A percentile compares a stretch with the other conserved stretches of the same genome.
Evolutionary conservation across 2,113 vertebrate species (phyloP).

Genomic region (Ginglymostoma cirratum): DNA sequence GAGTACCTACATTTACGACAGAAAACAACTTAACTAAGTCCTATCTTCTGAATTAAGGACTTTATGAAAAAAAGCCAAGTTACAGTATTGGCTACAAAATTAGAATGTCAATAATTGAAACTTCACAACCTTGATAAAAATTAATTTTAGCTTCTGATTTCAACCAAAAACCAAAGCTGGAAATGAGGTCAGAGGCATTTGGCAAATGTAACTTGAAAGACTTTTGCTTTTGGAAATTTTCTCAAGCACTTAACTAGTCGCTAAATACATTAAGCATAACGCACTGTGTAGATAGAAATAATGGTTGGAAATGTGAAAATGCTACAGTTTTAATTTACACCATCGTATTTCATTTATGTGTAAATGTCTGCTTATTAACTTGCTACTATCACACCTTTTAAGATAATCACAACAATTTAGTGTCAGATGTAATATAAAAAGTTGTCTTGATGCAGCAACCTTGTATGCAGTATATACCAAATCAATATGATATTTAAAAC

Average conservation of each 20-base stretch:
- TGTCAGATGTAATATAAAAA: neutral
- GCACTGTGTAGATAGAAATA: too few relatives aligned
- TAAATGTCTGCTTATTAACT: conserved; percentile 9
- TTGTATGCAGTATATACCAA: neutral
- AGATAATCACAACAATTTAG: too few relatives aligned
- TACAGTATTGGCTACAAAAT: neutral
- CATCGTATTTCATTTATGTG: neutral
- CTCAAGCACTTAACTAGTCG: neutral
- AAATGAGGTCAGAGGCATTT: neutral
- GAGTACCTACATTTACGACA: neutral
- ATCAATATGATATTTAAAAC: neutral
- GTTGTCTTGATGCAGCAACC: neutral
- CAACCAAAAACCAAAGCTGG: neutral
- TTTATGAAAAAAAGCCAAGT: neutral
- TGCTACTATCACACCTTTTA: neutral
- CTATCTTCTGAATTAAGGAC: neutral
- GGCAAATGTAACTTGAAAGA: neutral
- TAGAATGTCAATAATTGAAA: neutral
- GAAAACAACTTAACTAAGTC: neutral
- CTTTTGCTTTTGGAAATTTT: neutral
- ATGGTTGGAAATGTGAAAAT: neutral
- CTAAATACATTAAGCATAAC: neutral
- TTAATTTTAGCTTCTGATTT: neutral
- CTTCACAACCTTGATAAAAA: neutral
- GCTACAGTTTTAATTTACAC: neutral